Evolutionary conservation across 1,140 invertebrate genomes (phyloP), one percentile per base, ranked within the genome.

Genomic region (Drosophila novamexicana): DNA sequence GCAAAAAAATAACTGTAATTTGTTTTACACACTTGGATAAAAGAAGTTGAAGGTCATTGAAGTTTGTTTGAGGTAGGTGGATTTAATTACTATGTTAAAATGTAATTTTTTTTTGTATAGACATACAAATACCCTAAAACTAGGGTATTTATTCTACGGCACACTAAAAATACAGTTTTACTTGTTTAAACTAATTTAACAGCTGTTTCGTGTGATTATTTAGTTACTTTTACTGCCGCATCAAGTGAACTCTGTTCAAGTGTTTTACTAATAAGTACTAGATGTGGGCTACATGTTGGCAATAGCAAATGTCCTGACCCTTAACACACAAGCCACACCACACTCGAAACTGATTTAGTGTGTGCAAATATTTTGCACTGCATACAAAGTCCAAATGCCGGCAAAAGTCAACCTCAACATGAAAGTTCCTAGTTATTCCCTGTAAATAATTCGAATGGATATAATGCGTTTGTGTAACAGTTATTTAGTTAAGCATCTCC

Each of bases 291-390:
- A 40, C 10, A 32, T 29, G 29, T 18, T 7, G 49, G 14, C 1
- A 10, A 29, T 10, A 42, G 29, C 8, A 42, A 34, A 64, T 53
- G 49, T 40, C 14, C 62, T 44, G 14, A 18, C 29, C 34, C 39
- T 29, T 29, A 29, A 40, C 39, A 7, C 9, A 40, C 12, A 40
- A 12, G 22, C 12, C 22, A 37, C 45, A 58, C n/a, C 9, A 32
- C 54, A 44, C 40, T 49, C n/a, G 45, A 45, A 73, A 54, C 76
- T 79, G 83, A 88, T 88, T 86, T 74, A 86, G 79, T 86, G 70
- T 88, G 83, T 86, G 83, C 88, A 88, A 86, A 88, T 86, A 86
- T 86, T 88, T 88, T 88, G 79, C 76, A 82, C 75, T 73, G 52
- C 65, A 69, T 73, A 66, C 73, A 78, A 78, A 68, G 78, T 53